These are phyloP conservation scores for Trididemnum miniatum DNA, from an alignment of 23 tunicate species.

Conservation along the genomic window DNA sequence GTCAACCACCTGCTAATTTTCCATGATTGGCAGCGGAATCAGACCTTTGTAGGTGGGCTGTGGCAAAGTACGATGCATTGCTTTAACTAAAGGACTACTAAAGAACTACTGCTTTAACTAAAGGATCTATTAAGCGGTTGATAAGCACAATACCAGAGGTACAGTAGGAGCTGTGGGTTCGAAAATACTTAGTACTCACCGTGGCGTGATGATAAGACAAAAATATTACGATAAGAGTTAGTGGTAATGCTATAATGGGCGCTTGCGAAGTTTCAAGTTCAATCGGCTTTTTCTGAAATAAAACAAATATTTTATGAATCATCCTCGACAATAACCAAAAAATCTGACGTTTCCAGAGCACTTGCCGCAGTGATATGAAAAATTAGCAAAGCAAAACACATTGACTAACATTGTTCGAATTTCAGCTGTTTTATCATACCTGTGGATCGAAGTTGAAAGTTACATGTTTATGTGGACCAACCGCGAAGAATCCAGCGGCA, in stretches of 20 bases:
- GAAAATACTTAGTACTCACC: not conserved
- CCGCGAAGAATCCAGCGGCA: slow-evolving; percentile 76
- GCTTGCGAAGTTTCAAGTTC: not conserved
- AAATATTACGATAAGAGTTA: not conserved
- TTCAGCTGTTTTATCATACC: slow-evolving; percentile 41
- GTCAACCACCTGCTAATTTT: too few species aligned
- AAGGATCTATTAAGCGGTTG: not conserved
- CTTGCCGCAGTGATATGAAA: too few species aligned
- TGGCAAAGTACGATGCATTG: too few species aligned
- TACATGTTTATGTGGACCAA: slow-evolving; percentile 76
- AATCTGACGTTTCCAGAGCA: too few species aligned
- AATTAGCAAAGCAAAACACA: not conserved
- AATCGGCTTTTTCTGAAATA: not conserved
- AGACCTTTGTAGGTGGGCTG: too few species aligned
- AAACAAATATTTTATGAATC: too few species aligned
- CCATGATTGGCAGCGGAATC: too few species aligned
- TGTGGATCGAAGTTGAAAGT: slow-evolving; percentile 77
- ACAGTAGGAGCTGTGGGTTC: too few species aligned
- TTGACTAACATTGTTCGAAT: not conserved
- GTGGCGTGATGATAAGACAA: slow-evolving; percentile 9
- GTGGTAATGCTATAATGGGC: not conserved
- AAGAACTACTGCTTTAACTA: not conserved
- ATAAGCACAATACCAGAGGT: too few species aligned
- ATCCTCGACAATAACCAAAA: too few species aligned
- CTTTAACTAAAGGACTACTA: too few species aligned